Evolutionary conservation across 2,797 vertebrate species (phyloP), one percentile per base, ranked within the genome.

Genomic region (Lagocephalus sceleratus): DNA sequence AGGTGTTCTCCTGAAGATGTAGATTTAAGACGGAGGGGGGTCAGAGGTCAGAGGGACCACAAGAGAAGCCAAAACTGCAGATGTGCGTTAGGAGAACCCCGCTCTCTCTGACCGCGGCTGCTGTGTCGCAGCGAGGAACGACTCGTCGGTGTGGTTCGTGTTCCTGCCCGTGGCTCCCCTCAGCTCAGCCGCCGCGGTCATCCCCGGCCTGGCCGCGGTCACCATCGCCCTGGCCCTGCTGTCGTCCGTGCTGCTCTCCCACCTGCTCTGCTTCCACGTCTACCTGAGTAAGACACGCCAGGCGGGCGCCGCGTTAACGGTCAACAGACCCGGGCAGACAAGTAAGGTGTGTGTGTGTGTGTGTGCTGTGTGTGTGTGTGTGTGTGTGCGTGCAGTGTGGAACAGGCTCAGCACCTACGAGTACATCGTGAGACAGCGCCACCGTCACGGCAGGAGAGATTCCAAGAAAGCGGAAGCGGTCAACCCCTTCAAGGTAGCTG

Each of bases 321-420:
- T 6, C 2, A 25, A 25, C 23, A 25, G 23, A 25, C 23, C 23
- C 7, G 23, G 7, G 7, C 23, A 25, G 23, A 10, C 12, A 12
- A 35, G 12, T 35, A 9, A 29, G 26, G 26, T 29, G 26, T 10
- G 26, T 1, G 26, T 2, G 26, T 9, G 26, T 39, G 38, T 39
- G 38, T 39, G 35, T 11, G 15, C 40, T 5, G 38, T 6, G n/a
- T 32, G 12, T 48, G 20, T 54, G 20, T 50, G 32, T 32, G 10
- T 49, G 25, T 32, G 6, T 51, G 29, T 21, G 19, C 25, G 5
- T 25, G 0, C 50, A 87, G 85, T 87, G 82, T 85, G 86, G 85
- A 88, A 97, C 89, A 92, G 93, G 60, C 87, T 98, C 66, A 97
- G 94, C 51, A 99, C 97, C 0, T 98, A 95, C 1, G 95, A 98